Evolutionary conservation across 2,888 invertebrate genomes (phyloP).

Genomic region (Auanema freiburgensis): DNA sequence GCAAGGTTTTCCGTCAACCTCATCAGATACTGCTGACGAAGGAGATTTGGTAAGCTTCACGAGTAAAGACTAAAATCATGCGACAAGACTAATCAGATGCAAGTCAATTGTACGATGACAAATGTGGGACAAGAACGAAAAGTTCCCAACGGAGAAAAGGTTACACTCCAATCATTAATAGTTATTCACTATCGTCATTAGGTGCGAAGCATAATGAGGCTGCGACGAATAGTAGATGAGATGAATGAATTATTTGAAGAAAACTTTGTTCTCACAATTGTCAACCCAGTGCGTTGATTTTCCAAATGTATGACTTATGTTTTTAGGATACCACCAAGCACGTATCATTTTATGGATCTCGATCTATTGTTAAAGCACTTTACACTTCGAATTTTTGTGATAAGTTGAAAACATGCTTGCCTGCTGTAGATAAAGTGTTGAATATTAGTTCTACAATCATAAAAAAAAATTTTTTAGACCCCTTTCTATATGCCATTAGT

Average conservation of each 20-base stretch:
- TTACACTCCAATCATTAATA: constrained; percentile 1
- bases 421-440: not conserved
- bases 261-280: not conserved
- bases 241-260: not conserved
- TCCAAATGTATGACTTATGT: not conserved
- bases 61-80: no score
- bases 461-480: not conserved
- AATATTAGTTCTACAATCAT: not conserved
- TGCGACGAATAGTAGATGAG: constrained; percentile 3
- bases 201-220: not conserved
- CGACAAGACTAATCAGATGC: no score
- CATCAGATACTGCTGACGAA: no score
- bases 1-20: no score
- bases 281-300: not conserved
- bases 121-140: not conserved
- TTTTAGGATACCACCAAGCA: constrained; percentile 7
- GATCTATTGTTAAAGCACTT: constrained; percentile 1
- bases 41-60: no score
- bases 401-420: not conserved
- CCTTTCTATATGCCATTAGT: constrained; percentile 9
- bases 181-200: not conserved
- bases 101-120: no score
- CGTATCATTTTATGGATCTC: constrained; percentile 11
- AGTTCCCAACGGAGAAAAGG: constrained; percentile 3
- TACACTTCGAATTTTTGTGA: constrained; percentile 2